Base-by-base conservation (phyloP, 1,140 invertebrate species). In the Drosophila tristis region DNA sequence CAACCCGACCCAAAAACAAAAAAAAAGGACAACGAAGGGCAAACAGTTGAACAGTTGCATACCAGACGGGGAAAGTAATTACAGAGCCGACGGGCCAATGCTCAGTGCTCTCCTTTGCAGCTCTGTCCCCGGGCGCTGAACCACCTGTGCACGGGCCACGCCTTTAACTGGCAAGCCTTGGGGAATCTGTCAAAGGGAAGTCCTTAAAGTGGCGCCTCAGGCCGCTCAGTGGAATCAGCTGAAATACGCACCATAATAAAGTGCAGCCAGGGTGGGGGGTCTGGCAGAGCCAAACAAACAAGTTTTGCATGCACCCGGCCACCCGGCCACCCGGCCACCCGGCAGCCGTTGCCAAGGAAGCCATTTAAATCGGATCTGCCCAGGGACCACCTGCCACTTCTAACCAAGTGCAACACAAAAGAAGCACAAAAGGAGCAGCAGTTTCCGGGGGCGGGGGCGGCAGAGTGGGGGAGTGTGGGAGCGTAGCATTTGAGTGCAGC, bases 141-240 rank as follows among this genome's bases (percentile, higher is more conserved):
- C 11, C 25, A 47, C 25, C 11, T 43, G 11, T 26, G 39, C 25
- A 31, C 15, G 0, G 9, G 35, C 35, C 35, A 39, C 4, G 35
- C 4, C 35, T 39, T 39, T 13, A 39, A 13, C 11, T 39, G 35
- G 35, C 9, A 39, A 39, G 11, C 59, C 26, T 35, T 4, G 9
- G 43, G 20, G 29, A 54, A 43, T 16, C 9, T 56, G 29, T 42
- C 54, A 59, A 58, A 63, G 54, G 42, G 16, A 43, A 57, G 25
- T 39, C 42, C 47, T 35, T 45, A 16, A 45, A 42, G 7, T 44
- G 9, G 15, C 42, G 11, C 55, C 55, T 7, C 42, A n/a, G 23
- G 54, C 4, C 35, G 5, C 35, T 39, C 4, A 13, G 11, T 39
- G 11, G 35, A 39, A 39, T 13, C 35, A 39, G 11, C 35, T 39